Base-by-base conservation (phyloP, 1,140 invertebrate species). In the Calliopsis andreniformis region DNA sequence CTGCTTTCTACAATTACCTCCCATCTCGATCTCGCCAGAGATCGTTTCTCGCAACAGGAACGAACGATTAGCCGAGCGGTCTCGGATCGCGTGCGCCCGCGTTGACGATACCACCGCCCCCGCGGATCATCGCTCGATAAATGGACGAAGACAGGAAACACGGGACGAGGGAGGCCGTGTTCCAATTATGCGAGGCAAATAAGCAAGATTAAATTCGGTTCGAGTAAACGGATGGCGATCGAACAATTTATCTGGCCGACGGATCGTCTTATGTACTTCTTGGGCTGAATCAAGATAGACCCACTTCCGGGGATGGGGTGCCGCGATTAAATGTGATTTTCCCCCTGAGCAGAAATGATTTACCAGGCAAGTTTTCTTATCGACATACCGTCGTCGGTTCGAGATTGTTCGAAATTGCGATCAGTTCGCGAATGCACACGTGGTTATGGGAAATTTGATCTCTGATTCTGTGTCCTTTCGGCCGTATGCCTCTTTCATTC, bases 131-230 rank as follows among this genome's bases (percentile, higher is more conserved):
- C 63, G 78, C 64, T 81, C 64, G 64, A 80, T 81, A 63, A 45
- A 69, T 47, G 20, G 45, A 61, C 20, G 30, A 35, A 64, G 64
- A 66, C 43, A 56, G 56, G 43, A 49, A 47, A 53, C 39, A 25
- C 2, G 5, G 32, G 3, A 20, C 28, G 14, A 3, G n/a, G 49
- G 35, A 42, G 78, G 64, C 67, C 78, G 78, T 75, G 79, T 59
- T 80, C 64, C 78, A 81, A 81, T 81, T 81, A 80, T 81, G 73
- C 71, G 51, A 69, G 69, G 79, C 49, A 81, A 81, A 80, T 81
- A 81, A 81, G 35, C 39, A 76, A 69, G 71, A 80, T 81, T 81
- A 80, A 81, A 81, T 80, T 81, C 64, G 69, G 47, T 7, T 39
- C 51, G 69, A 56, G 63, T 80, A 81, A 81, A 81, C 78, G 68